These are phyloP conservation scores for Epinotia nisella DNA, from an alignment of 2,888 invertebrate genomes.

Conservation along the genomic window DNA sequence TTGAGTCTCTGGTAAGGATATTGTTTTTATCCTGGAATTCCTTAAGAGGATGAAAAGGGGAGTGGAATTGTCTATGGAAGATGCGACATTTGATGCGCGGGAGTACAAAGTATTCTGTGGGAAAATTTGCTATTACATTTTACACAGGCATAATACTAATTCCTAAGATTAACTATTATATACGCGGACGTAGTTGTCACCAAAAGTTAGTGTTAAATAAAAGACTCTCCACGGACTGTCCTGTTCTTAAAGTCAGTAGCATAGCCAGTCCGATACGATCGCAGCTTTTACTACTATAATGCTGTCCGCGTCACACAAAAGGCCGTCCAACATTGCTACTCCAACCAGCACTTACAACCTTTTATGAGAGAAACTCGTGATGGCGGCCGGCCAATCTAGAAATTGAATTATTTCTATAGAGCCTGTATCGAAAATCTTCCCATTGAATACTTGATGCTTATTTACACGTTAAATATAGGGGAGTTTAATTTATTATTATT, in stretches of 20 bases:
- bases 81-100: too few relatives aligned
- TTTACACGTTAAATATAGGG: conserved; percentile 36
- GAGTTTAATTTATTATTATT: conserved; percentile 21
- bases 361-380: neutral
- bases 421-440: conserved; percentile 39
- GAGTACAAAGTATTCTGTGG: too few relatives aligned
- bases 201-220: too few relatives aligned
- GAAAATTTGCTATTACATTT: too few relatives aligned
- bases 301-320: conserved; percentile 1
- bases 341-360: neutral
- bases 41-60: too few relatives aligned
- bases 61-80: too few relatives aligned
- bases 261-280: conserved; percentile 49
- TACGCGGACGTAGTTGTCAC: too few relatives aligned
- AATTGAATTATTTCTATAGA: conserved; percentile 44
- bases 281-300: conserved; percentile 48
- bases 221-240: neutral
- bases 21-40: too few relatives aligned
- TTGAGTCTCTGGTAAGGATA: too few relatives aligned
- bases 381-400: conserved; percentile 38
- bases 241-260: conserved; percentile 35
- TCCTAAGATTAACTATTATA: too few relatives aligned
- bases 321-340: neutral
- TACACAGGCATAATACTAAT: too few relatives aligned
- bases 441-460: conserved; percentile 39